Base-by-base conservation (phyloP, 1,140 invertebrate genomes). In the Mycetomoellerius zeteki region DNA sequence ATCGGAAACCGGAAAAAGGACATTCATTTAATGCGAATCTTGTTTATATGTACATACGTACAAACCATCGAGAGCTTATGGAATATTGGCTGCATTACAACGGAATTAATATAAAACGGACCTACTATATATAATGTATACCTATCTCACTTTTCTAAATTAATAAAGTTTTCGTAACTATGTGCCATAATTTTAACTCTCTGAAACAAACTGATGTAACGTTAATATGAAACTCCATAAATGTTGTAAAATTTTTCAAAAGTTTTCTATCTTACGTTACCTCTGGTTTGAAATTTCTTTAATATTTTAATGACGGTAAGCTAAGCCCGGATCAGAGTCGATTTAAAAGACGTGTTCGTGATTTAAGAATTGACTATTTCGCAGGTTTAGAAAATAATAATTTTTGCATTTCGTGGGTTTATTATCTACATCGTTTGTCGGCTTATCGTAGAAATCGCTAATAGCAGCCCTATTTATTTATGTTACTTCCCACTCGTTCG, bases 341-440 rank as follows among this genome's bases (percentile, higher is more conserved):
- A 37, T 73, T 82, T 73, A 72, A 37, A 73, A 54, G 5, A 73
- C 37, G 54, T 73, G 52, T 47, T 47, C n/a, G 24, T 58, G 67
- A 73, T 72, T 82, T 72, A 72, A 82, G 37, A 7, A 82, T 24
- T 73, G 64, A 33, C 24, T 27, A 27, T 82, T 43, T 73, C 54
- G 27, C 19, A 73, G 24, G 5, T 19, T 47, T 73, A 14, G 77
- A 58, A 82, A 73, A 82, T 82, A 82, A 82, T 82, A 58, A 82
- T 58, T 33, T 43, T 33, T 21, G 33, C 33, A 72, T 72, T 82
- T 72, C 19, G 14, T 82, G 58, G 52, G 54, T 82, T 73, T 73
- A 82, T 73, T 82, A 73, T 73, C 52, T 16, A 43, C 37, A 60
- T 82, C 54, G 80, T 82, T 72, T 82, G 69, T 78, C 76, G 43